A percentile compares a stretch with the other conserved stretches of the same genome.
These are phyloP conservation scores for Conus canariensis DNA, from an alignment of 2,888 invertebrate species.

Conservation along the genomic window DNA sequence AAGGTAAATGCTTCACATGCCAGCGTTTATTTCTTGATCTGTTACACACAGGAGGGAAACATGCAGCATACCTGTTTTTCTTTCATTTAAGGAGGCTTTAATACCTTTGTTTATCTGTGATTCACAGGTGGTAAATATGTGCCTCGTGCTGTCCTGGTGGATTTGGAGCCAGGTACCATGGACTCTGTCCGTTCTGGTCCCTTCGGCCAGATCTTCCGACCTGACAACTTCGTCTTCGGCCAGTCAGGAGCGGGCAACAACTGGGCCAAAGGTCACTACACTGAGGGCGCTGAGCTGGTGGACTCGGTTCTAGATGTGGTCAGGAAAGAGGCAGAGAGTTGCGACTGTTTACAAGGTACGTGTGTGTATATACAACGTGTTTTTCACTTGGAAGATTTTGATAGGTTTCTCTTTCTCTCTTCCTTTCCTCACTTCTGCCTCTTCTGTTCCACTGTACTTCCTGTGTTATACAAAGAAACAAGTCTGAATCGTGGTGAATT, in stretches of 20 bases:
- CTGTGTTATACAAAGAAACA: neutral
- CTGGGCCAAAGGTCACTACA: constrained; percentile 54
- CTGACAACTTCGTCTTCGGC: constrained; percentile 52
- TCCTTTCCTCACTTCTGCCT: neutral
- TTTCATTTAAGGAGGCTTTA: too few species aligned
- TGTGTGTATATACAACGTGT: neutral
- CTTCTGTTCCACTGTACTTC: neutral
- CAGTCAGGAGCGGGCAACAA: constrained; percentile 53
- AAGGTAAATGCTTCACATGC: too few species aligned
- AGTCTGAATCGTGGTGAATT: too few species aligned
- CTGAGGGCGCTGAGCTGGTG: constrained; percentile 50
- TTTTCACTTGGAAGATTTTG: neutral
- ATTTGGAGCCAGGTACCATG: constrained; percentile 49
- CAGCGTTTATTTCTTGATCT: too few species aligned
- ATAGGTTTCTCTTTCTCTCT: constrained; percentile 1
- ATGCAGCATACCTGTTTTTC: too few species aligned
- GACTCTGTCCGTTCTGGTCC: constrained; percentile 50
- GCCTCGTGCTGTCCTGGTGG: constrained; percentile 45
- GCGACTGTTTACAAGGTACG: constrained; percentile 52
- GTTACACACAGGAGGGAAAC: too few species aligned
- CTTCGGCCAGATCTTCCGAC: constrained; percentile 51
- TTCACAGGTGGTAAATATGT: constrained; percentile 50
- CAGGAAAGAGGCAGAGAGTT: constrained; percentile 49
- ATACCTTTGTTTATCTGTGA: too few species aligned
- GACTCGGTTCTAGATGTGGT: constrained; percentile 52